Conservation (phyloP, 2,888 invertebrate species). For the Chrysodeixis includens region DNA sequence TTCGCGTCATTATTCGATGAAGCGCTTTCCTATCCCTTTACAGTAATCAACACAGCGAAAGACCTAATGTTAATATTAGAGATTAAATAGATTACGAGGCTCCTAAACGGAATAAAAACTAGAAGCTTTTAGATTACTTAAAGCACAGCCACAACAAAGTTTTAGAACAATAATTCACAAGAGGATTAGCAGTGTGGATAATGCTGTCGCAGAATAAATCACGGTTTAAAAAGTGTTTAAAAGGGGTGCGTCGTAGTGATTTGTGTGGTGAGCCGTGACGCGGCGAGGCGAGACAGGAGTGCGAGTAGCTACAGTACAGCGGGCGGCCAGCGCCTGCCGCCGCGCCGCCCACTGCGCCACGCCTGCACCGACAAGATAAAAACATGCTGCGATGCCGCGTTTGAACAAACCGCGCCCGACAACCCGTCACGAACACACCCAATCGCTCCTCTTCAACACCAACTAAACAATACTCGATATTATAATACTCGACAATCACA, state of each 20-base stretch:
- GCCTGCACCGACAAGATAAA: conserved; percentile 74
- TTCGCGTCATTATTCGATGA: conserved; percentile 64
- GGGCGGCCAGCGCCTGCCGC: conserved; percentile 20
- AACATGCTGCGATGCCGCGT: conserved; percentile 52
- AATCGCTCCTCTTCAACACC: conserved; percentile 36
- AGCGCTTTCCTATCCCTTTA: conserved; percentile 55
- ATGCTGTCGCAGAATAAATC: conserved; percentile 80
- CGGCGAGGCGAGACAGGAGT: conserved; percentile 42
- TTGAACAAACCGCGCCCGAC: conserved; percentile 31
- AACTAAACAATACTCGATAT: conserved; percentile 36
- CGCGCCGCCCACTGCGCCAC: conserved; percentile 37
- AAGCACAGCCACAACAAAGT: conserved; percentile 79
- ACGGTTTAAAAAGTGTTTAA: conserved; percentile 79
- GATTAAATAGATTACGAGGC: conserved; percentile 60
- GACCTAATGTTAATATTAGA: conserved; percentile 54
- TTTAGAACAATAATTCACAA: conserved; percentile 80
- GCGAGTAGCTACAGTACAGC: conserved; percentile 44
- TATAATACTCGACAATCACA: conserved; percentile 45
- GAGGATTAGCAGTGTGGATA: conserved; percentile 81
- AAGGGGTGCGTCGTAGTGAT: conserved; percentile 76
- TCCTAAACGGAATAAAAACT: conserved; percentile 71
- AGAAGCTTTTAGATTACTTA: conserved; percentile 76
- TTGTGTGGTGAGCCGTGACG: conserved; percentile 72
- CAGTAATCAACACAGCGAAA: conserved; percentile 36
- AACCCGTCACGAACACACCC: conserved; percentile 45